Conservation (phyloP, 2,797 vertebrate species). For the Ctenochaetus hawaiiensis region DNA sequence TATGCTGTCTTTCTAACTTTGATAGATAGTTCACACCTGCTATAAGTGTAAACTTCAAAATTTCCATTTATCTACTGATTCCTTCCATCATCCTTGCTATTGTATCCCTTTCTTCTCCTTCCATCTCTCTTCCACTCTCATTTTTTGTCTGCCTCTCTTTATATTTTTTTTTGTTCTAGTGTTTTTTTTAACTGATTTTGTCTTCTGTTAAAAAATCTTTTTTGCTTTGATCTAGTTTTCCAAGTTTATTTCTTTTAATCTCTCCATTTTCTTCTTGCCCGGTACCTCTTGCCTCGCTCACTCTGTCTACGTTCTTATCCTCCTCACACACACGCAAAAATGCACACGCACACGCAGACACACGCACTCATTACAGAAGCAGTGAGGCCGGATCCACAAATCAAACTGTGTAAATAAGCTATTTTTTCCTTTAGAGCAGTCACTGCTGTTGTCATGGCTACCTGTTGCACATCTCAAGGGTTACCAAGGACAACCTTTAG, state of each 20-base stretch:
- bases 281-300: neutral
- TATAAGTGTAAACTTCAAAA: constrained; percentile 40
- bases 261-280: neutral
- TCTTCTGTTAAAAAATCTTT: neutral
- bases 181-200: neutral
- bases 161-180: neutral
- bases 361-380: constrained; percentile 59
- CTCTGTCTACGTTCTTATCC: neutral
- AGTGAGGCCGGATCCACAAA: constrained; percentile 73
- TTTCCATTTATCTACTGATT: constrained; percentile 35
- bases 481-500: constrained; percentile 70
- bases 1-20: constrained; percentile 37
- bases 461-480: constrained; percentile 74
- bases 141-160: neutral
- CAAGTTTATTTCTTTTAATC: neutral
- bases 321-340: neutral
- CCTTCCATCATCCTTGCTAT: constrained; percentile 27
- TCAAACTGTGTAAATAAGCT: constrained; percentile 79
- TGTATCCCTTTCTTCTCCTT: constrained; percentile 2
- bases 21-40: constrained; percentile 49
- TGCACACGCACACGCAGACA: constrained; percentile 3
- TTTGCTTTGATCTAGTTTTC: neutral
- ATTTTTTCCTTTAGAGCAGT: constrained; percentile 65
- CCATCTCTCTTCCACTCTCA: neutral
- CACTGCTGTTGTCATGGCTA: constrained; percentile 70